Evolutionary conservation across 2,797 vertebrate genomes (phyloP).

Genomic region (Schizopygopsis pylzovi): DNA sequence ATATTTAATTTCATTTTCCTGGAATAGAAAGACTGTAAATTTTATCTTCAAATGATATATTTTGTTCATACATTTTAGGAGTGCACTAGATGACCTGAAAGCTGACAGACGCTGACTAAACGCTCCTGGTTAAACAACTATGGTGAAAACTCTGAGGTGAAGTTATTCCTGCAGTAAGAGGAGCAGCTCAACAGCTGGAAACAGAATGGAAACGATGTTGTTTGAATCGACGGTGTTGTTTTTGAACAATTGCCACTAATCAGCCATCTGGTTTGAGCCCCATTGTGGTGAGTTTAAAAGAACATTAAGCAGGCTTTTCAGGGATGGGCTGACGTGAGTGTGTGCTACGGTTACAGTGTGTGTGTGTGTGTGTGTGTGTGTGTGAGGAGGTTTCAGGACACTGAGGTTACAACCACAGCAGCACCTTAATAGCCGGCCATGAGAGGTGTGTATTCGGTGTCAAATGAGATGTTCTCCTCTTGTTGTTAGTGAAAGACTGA

Average conservation of each 20-base stretch:
- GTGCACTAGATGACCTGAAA: slow-evolving; percentile 14
- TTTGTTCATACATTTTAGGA: background rate
- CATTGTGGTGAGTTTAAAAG: slow-evolving; percentile 69
- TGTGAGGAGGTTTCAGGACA: background rate
- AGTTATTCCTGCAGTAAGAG: slow-evolving; percentile 19
- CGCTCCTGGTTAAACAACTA: background rate
- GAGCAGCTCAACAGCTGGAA: slow-evolving; percentile 59
- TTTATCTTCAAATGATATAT: background rate
- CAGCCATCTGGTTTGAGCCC: slow-evolving; percentile 80
- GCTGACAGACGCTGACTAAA: background rate
- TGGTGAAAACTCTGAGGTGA: slow-evolving; percentile 12
- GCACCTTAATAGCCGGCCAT: background rate
- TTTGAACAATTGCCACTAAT: slow-evolving; percentile 82
- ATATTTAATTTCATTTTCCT: background rate
- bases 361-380: slow-evolving; percentile 29
- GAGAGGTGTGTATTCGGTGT: slow-evolving; percentile 21
- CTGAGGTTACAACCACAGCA: slow-evolving; percentile 18
- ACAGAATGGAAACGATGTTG: slow-evolving; percentile 50
- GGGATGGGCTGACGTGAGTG: slow-evolving; percentile 59
- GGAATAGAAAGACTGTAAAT: background rate
- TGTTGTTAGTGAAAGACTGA: slow-evolving; percentile 14
- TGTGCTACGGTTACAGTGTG: slow-evolving; percentile 53
- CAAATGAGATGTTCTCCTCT: slow-evolving; percentile 5
- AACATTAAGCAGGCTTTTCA: slow-evolving; percentile 75
- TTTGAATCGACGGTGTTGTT: slow-evolving; percentile 71